Base-by-base conservation (phyloP, 30 jellyfish, hydroid and myxozoan species). In the Rhopilema esculentum region DNA sequence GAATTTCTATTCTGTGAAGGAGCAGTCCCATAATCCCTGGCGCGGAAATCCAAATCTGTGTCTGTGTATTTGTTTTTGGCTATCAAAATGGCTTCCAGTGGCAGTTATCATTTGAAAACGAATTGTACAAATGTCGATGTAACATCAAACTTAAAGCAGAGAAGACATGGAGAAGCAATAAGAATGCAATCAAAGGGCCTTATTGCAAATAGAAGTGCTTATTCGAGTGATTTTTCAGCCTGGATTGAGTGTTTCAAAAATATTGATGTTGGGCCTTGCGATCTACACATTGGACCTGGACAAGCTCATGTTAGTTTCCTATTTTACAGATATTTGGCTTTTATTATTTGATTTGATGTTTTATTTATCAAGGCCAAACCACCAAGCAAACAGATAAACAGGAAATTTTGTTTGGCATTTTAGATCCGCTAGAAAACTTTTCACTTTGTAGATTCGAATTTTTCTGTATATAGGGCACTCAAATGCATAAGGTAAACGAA, bases 191-290 rank as follows among this genome's bases (percentile, higher is more conserved):
- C 94, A 4, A 85, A 49, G 52, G 80, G 94, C 30, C 30, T 85
- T n/a, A 85, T 85, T 31, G 31, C 83, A 18, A 79, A 79, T 63
- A 85, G 94, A 63, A 70, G 84, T 73, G 51, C 79, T 12, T 82
- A 85, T 30, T 30, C 80, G 20, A 75, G 88, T 33, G 68, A 75
- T 17, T 85, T 85, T 49, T 73, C 88, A 1, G 88, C 94, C 7
- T 85, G 94, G 94, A 74, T 85, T 22, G 94, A 85, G 61, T 79
- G 94, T 74, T 85, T 85, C 51, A 73, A 75, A 33, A 40, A 63
- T 57, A 57, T 67, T 4, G 87, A 50, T 30, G 81, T 63, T 0
- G 74, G 63, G 8, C 17, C 8, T 26, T 27, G 51, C 17, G 65
- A 76, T 1, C 61, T 21, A 33, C 40, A 67, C 8, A 63, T 16